Conservation (phyloP, 2,113 vertebrate genomes). For the Ranitomeya imitator region DNA sequence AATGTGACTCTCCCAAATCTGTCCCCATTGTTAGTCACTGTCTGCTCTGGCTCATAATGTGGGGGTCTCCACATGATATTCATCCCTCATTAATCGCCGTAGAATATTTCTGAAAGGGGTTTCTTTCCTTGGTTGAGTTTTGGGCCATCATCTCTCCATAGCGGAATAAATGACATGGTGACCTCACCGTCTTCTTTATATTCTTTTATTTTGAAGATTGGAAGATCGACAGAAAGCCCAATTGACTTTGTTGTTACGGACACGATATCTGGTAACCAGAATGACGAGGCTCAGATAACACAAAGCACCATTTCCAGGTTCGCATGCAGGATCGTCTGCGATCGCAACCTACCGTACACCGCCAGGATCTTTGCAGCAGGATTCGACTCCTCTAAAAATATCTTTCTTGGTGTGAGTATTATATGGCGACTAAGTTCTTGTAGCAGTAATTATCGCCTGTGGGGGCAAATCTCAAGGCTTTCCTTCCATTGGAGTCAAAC, state of each 20-base stretch:
- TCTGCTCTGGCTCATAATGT: too few relatives aligned
- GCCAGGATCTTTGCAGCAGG: conserved; percentile 96
- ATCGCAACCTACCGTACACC: conserved; percentile 86
- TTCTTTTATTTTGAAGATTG: conserved; percentile 77
- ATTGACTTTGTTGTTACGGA: conserved; percentile 99
- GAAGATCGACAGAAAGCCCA: conserved; percentile 94
- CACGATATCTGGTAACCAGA: conserved; percentile 87
- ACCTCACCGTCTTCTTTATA: background rate
- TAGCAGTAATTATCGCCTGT: too few relatives aligned
- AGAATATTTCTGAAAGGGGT: too few relatives aligned
- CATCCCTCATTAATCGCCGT: too few relatives aligned
- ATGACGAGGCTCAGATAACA: conserved; percentile 90
- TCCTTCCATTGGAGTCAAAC: too few relatives aligned
- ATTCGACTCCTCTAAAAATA: conserved; percentile 98
- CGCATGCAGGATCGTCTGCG: conserved; percentile 94
- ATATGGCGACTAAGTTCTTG: too few relatives aligned
- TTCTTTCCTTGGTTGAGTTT: background rate
- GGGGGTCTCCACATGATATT: too few relatives aligned
- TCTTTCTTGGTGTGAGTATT: conserved; percentile 93
- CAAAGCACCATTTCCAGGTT: conserved; percentile 99
- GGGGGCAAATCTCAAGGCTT: too few relatives aligned
- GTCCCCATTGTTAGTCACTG: too few relatives aligned
- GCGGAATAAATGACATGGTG: background rate
- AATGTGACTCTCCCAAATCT: too few relatives aligned
- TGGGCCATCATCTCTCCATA: background rate